Percentiles rank a stretch among this genome's conserved stretches.
Evolutionary conservation across 2,797 vertebrate species (phyloP).

Genomic region (Gorsachius magnificus): DNA sequence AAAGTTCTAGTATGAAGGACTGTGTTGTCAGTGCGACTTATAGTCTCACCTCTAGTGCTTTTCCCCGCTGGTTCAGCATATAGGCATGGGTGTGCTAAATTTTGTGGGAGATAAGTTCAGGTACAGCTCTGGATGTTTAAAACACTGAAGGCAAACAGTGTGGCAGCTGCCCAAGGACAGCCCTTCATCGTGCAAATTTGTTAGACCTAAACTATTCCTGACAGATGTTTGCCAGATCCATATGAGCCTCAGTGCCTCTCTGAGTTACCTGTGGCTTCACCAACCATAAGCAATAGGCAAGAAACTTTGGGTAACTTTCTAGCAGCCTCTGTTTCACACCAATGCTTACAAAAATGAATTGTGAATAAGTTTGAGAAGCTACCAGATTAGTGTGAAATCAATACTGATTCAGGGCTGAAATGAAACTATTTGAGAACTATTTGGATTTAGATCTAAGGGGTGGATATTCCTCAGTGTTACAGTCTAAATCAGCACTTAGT

Average conservation of each 20-base stretch:
- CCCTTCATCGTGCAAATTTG: background rate
- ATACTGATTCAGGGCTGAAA: background rate
- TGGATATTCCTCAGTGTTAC: background rate
- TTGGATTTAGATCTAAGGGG: background rate
- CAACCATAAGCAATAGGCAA: background rate
- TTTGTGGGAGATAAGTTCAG: background rate
- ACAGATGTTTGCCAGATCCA: background rate
- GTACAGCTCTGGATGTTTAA: background rate
- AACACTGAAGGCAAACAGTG: background rate
- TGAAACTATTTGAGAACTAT: background rate
- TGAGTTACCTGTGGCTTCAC: background rate
- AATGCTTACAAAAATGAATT: background rate
- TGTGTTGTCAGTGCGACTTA: background rate
- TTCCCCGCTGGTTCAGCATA: background rate
- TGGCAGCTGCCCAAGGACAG: background rate
- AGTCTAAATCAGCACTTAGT: background rate
- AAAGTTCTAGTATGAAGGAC: background rate
- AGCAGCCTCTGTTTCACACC: background rate
- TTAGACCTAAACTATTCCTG: background rate
- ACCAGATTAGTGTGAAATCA: background rate
- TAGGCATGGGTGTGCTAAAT: background rate
- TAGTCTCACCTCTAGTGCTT: background rate
- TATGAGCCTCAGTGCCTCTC: background rate
- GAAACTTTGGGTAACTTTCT: background rate
- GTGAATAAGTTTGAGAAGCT: background rate